Conservation (phyloP, 1,140 invertebrate species). For the Saccostrea cuccullata region DNA sequence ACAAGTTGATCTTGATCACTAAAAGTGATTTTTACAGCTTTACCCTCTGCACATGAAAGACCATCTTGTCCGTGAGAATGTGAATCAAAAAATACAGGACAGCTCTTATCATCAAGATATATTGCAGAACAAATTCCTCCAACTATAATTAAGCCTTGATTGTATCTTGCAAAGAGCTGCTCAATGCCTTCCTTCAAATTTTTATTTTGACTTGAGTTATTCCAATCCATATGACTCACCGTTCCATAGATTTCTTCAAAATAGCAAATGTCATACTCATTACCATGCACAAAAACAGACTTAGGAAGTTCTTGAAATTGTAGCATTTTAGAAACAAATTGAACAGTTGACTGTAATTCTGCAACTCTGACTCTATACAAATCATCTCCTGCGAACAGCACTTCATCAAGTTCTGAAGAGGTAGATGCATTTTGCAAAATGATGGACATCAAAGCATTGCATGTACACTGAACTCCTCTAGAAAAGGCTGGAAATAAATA, state of each 20-base stretch:
- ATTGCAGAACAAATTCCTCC: slow-evolving; percentile 37
- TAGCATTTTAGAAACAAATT: slow-evolving; percentile 32
- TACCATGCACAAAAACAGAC: background rate
- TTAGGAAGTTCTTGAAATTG: slow-evolving; percentile 34
- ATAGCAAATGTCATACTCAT: background rate
- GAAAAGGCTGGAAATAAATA: slow-evolving; percentile 8
- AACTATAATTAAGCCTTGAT: slow-evolving; percentile 31
- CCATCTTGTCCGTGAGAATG: background rate
- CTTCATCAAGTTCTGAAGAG: background rate
- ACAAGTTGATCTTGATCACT: background rate
- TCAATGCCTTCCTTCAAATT: slow-evolving; percentile 23
- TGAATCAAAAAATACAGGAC: slow-evolving; percentile 32
- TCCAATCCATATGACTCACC: slow-evolving; percentile 17
- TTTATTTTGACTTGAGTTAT: background rate
- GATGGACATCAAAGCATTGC: slow-evolving; percentile 37
- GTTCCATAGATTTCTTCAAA: slow-evolving; percentile 9
- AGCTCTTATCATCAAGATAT: background rate
- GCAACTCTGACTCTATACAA: slow-evolving; percentile 5
- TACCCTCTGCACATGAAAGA: slow-evolving; percentile 26
- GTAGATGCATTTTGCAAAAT: background rate
- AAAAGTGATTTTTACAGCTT: slow-evolving; percentile 13
- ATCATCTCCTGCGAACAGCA: slow-evolving; percentile 25
- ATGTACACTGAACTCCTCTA: slow-evolving; percentile 35
- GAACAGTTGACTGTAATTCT: slow-evolving; percentile 22
- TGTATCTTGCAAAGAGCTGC: background rate